A percentile compares a stretch with the other conserved stretches of the same genome.
phyloP scores from a whole-genome alignment of 2,888 invertebrate genomes.

The Elmis aenea region DNA sequence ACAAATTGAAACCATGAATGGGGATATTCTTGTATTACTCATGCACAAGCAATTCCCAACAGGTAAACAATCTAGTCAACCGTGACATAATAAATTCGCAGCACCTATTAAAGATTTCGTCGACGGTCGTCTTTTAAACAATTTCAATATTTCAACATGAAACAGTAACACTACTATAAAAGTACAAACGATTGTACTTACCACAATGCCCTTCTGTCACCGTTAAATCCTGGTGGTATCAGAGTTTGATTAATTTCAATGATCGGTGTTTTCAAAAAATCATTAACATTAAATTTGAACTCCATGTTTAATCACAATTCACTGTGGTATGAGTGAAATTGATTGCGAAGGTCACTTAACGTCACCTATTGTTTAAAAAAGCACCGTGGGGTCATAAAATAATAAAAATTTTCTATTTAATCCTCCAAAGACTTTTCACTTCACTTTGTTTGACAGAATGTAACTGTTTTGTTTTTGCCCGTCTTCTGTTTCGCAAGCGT shows the following conservation, averaged over 20 bases:
- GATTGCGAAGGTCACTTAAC: constrained; percentile 10
- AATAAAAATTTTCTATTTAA: constrained; percentile 6
- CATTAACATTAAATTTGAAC: constrained; percentile 52
- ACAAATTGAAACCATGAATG: too few relatives aligned
- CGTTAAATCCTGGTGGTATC: constrained; percentile 52
- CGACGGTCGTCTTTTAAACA: too few relatives aligned
- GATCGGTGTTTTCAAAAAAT: constrained; percentile 50
- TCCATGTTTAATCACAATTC: constrained; percentile 45
- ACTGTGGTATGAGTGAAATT: constrained; percentile 7
- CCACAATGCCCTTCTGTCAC: constrained; percentile 51
- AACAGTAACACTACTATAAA: too few relatives aligned
- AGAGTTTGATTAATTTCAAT: constrained; percentile 50
- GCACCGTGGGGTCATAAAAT: constrained; percentile 4
- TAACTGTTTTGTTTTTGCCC: constrained; percentile 20
- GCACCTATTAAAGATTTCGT: too few relatives aligned
- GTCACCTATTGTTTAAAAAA: constrained; percentile 4
- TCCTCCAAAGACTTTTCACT: constrained; percentile 3
- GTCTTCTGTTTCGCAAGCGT: constrained; percentile 26
- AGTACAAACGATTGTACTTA: constrained; percentile 31
- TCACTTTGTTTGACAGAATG: constrained; percentile 15
- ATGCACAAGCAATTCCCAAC: too few relatives aligned
- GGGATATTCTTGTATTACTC: too few relatives aligned
- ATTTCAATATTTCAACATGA: too few relatives aligned
- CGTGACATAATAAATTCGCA: too few relatives aligned
- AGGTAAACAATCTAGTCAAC: too few relatives aligned